These are phyloP conservation scores for Spinus pinus DNA, from an alignment of 2,797 vertebrate species.

Conservation along the genomic window DNA sequence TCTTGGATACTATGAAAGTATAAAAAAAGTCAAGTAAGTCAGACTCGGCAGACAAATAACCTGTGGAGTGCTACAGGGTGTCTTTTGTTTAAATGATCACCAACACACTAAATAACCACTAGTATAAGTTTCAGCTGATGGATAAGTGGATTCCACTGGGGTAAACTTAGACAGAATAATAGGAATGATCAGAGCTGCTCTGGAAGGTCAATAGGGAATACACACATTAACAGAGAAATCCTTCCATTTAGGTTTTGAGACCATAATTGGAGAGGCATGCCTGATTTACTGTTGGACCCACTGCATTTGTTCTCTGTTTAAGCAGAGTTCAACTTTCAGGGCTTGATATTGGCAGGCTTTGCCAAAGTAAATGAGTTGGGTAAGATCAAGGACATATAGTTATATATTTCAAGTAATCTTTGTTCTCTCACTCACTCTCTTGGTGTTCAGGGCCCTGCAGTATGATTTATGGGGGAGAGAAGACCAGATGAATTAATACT, in stretches of 20 bases:
- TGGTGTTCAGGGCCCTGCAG: background rate
- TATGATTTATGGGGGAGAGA: background rate
- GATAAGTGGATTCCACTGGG: background rate
- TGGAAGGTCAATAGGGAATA: background rate
- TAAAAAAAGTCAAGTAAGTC: background rate
- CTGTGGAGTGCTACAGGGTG: background rate
- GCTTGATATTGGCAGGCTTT: background rate
- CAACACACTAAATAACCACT: background rate
- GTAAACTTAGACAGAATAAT: background rate
- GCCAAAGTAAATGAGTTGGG: background rate
- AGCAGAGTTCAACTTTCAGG: background rate
- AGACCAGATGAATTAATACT: background rate
- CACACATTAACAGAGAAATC: background rate
- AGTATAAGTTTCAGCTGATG: background rate
- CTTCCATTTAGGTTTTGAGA: background rate
- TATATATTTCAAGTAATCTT: constrained; percentile 2
- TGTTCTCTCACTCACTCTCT: background rate
- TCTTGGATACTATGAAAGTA: background rate
- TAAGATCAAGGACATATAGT: constrained; percentile 29
- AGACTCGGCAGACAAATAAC: background rate
- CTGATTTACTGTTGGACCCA: background rate
- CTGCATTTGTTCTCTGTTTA: background rate
- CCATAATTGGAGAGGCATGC: background rate
- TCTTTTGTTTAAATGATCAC: background rate
- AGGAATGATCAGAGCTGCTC: background rate